Evolutionary conservation across 2,113 vertebrate genomes (phyloP).

Genomic region (Pachypanchax playfairii): DNA sequence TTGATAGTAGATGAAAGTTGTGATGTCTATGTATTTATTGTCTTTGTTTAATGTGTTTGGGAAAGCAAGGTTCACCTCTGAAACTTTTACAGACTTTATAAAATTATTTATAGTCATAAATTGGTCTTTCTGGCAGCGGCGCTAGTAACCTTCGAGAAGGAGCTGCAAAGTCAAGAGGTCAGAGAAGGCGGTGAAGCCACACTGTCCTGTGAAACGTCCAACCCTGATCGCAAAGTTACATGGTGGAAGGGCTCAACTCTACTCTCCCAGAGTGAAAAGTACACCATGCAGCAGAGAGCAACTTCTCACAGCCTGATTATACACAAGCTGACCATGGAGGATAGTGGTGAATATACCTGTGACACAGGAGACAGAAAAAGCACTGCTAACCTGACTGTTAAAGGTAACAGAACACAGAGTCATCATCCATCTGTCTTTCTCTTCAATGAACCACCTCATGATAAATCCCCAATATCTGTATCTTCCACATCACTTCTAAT

Average conservation of each 20-base stretch:
- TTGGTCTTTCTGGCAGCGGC: constrained; percentile 69
- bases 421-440: constrained; percentile 18
- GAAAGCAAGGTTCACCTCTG: background rate
- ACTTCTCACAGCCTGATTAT: constrained; percentile 73
- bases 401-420: constrained; percentile 74
- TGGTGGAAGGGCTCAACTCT: constrained; percentile 79
- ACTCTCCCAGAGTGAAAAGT: constrained; percentile 77
- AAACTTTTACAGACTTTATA: background rate
- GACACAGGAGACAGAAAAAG: constrained; percentile 79
- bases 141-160: constrained; percentile 77
- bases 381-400: constrained; percentile 78
- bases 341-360: constrained; percentile 82
- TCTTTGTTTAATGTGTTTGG: constrained; percentile 4
- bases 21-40: background rate
- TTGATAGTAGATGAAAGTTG: background rate
- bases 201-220: constrained; percentile 80
- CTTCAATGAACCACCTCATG: constrained; percentile 23
- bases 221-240: constrained; percentile 66
- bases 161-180: constrained; percentile 74
- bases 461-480: constrained; percentile 1
- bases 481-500: constrained; percentile 6
- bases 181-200: constrained; percentile 67
- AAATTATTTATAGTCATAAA: constrained; percentile 16
- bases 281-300: constrained; percentile 75
- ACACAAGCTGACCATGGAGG: constrained; percentile 70